Conservation (phyloP, 2,888 invertebrate species). For the Synanthedon tipuliformis region DNA sequence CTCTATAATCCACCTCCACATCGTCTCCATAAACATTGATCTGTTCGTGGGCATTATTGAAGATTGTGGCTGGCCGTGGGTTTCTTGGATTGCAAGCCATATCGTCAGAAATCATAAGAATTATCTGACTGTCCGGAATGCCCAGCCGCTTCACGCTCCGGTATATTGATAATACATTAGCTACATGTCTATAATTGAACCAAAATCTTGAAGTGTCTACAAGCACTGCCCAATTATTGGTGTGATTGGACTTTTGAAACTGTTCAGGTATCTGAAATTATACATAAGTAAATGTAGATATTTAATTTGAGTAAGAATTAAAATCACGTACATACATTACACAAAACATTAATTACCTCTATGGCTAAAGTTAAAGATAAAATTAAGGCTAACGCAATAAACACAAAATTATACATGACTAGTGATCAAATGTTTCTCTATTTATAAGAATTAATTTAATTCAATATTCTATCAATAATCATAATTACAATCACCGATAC, state of each 20-base stretch:
- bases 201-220: slow-evolving; percentile 99
- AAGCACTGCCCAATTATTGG: slow-evolving; percentile 99
- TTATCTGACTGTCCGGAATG: slow-evolving; percentile 99
- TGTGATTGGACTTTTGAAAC: slow-evolving; percentile 80
- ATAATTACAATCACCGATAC: no score
- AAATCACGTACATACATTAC: no score
- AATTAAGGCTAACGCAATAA: not conserved
- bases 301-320: not conserved
- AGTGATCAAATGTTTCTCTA: not conserved
- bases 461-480: not conserved
- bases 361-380: not conserved
- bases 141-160: slow-evolving; percentile 97
- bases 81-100: slow-evolving; percentile 99
- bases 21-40: slow-evolving; percentile 99
- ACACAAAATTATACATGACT: not conserved
- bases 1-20: slow-evolving; percentile 98
- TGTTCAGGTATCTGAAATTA: slow-evolving; percentile 56
- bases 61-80: slow-evolving; percentile 96
- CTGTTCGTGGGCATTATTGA: slow-evolving; percentile 97
- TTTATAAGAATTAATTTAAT: not conserved
- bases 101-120: slow-evolving; percentile 99
- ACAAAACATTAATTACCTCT: not conserved
- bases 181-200: slow-evolving; percentile 99
- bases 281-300: not conserved
- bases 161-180: slow-evolving; percentile 98